phyloP scores from a whole-genome alignment of 2,113 vertebrate genomes.

The Willisornis vidua region DNA sequence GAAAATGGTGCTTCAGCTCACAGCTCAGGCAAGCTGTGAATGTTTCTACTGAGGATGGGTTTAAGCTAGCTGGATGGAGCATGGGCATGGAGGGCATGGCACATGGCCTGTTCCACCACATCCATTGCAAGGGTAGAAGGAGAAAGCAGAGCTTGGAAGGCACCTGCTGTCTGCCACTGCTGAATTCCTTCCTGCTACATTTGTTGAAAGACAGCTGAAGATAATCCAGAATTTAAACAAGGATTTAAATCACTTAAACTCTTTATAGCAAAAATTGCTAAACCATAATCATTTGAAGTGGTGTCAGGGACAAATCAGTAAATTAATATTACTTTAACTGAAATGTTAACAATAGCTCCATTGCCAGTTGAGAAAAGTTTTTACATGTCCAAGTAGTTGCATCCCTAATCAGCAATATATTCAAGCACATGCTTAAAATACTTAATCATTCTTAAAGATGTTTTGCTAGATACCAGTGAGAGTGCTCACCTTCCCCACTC shows the following conservation, averaged over 20 bases:
- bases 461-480: slow-evolving; percentile 4
- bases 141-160: not conserved
- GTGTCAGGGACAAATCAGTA: not conserved
- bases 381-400: not conserved
- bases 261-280: not conserved
- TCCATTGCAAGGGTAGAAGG: not conserved
- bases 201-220: not conserved
- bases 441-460: slow-evolving; percentile 15
- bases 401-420: not conserved
- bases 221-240: not conserved
- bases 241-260: not conserved
- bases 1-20: not conserved
- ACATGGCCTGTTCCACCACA: not conserved
- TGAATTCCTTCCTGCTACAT: not conserved
- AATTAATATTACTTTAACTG: not conserved
- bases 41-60: not conserved
- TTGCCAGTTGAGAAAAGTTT: not conserved
- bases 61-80: not conserved
- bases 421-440: slow-evolving; percentile 10
- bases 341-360: not conserved
- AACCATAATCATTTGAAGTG: not conserved
- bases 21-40: not conserved
- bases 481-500: not conserved
- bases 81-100: not conserved
- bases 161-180: not conserved